These are phyloP conservation scores for Trichonephila inaurata DNA, from an alignment of 1,140 invertebrate genomes.

Conservation along the genomic window DNA sequence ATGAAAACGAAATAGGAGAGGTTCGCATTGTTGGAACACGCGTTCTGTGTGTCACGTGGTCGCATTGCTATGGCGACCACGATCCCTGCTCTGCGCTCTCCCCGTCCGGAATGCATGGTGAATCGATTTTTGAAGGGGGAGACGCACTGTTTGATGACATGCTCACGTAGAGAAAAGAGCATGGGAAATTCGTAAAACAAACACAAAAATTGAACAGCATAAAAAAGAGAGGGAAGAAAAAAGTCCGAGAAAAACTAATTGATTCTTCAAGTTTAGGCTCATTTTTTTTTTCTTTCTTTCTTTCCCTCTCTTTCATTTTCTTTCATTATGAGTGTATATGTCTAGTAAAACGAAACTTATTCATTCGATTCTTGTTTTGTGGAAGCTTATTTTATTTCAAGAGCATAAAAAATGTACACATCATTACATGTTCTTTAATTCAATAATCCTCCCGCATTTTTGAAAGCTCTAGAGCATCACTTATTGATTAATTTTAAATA, in stretches of 20 bases:
- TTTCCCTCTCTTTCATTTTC: not conserved
- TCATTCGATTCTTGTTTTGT: not conserved
- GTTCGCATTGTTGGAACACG: constrained; percentile 17
- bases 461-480: not conserved
- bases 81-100: constrained; percentile 14
- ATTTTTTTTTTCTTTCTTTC: not conserved
- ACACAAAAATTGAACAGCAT: constrained; percentile 14
- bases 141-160: constrained; percentile 20
- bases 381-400: not conserved
- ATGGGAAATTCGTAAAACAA: constrained; percentile 35
- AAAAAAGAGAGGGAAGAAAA: not conserved
- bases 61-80: constrained; percentile 43
- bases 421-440: constrained; percentile 16
- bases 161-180: constrained; percentile 28
- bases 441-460: not conserved
- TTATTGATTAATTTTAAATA: not conserved
- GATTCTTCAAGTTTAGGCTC: constrained; percentile 33
- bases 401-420: not conserved
- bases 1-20: constrained; percentile 18
- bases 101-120: not conserved
- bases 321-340: not conserved
- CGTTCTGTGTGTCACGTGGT: constrained; percentile 50
- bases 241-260: constrained; percentile 54
- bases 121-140: constrained; percentile 65
- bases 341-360: not conserved